These are phyloP conservation scores for Cosmia trapezina DNA, from an alignment of 2,888 invertebrate species.

Conservation along the genomic window DNA sequence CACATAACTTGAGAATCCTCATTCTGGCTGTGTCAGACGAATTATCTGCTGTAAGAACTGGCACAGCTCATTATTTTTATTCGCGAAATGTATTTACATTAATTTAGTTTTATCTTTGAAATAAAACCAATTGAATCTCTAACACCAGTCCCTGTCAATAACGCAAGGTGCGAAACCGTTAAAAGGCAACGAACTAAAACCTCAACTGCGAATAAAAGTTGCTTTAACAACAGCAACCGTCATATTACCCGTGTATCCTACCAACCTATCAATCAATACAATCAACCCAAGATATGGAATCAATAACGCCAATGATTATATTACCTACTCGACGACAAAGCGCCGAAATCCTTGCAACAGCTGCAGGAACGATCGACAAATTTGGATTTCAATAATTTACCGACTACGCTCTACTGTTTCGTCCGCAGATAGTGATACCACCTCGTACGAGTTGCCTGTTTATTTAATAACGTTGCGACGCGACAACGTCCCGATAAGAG, in stretches of 20 bases:
- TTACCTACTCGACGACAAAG: constrained; percentile 44
- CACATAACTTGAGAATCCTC: constrained; percentile 56
- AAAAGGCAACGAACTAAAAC: constrained; percentile 5
- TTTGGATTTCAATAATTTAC: constrained; percentile 78
- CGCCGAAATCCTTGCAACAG: constrained; percentile 65
- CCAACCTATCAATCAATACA: constrained; percentile 18
- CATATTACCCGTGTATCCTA: not conserved
- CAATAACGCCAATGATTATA: constrained; percentile 21
- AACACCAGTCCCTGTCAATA: not conserved
- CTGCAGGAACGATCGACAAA: constrained; percentile 70
- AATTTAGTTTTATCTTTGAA: not conserved
- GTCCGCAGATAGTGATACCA: constrained; percentile 72
- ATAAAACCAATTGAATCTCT: not conserved
- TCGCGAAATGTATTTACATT: not conserved
- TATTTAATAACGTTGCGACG: constrained; percentile 87
- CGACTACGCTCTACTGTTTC: constrained; percentile 68
- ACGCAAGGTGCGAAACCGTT: constrained; percentile 18
- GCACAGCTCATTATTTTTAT: constrained; percentile 32
- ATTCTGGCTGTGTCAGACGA: constrained; percentile 49
- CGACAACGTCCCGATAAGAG: constrained; percentile 83
- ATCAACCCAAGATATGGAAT: constrained; percentile 25
- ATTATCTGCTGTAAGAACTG: constrained; percentile 36
- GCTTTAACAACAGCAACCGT: constrained; percentile 33
- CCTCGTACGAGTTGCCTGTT: constrained; percentile 78
- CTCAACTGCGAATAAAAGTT: constrained; percentile 26